A percentile compares a stretch with the other conserved stretches of the same genome.
Conservation (phyloP, 1,140 invertebrate genomes). For the Bombus turneri region DNA sequence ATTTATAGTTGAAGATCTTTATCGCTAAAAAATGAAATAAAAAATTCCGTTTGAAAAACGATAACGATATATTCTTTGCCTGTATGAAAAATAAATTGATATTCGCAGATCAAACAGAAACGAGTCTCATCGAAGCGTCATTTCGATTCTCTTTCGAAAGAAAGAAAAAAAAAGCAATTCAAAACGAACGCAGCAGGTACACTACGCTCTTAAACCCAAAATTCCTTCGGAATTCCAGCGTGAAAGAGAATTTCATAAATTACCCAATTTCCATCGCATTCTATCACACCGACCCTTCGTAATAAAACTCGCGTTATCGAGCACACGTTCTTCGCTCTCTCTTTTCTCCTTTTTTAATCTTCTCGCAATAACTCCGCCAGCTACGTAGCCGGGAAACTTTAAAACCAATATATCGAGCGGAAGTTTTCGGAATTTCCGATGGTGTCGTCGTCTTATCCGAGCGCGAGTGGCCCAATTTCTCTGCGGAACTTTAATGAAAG, state of each 20-base stretch:
- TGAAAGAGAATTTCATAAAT: conserved; percentile 16
- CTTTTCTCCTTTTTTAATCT: neutral
- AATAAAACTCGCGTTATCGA: conserved; percentile 41
- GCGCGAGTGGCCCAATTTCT: conserved; percentile 47
- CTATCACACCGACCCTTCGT: neutral
- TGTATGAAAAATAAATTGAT: neutral
- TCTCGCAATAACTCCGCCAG: conserved; percentile 12
- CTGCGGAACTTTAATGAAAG: conserved; percentile 59
- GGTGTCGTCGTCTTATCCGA: conserved; percentile 10
- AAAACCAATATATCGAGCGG: conserved; percentile 38
- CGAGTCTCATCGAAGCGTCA: neutral
- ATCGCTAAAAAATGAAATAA: conserved; percentile 2
- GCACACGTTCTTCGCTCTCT: neutral
- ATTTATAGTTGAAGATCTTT: neutral
- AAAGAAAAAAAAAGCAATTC: too few species aligned
- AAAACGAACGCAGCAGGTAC: too few species aligned
- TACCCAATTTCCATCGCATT: conserved; percentile 8
- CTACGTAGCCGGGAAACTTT: conserved; percentile 34
- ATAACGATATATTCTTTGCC: too few species aligned
- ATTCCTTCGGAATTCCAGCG: conserved; percentile 4
- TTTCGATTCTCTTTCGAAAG: neutral
- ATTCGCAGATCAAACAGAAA: neutral
- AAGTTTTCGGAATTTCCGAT: conserved; percentile 42
- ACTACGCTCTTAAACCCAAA: neutral
- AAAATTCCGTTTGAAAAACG: neutral